Evolutionary conservation across 2,797 vertebrate species (phyloP).

Genomic region (Lerista edwardsae): DNA sequence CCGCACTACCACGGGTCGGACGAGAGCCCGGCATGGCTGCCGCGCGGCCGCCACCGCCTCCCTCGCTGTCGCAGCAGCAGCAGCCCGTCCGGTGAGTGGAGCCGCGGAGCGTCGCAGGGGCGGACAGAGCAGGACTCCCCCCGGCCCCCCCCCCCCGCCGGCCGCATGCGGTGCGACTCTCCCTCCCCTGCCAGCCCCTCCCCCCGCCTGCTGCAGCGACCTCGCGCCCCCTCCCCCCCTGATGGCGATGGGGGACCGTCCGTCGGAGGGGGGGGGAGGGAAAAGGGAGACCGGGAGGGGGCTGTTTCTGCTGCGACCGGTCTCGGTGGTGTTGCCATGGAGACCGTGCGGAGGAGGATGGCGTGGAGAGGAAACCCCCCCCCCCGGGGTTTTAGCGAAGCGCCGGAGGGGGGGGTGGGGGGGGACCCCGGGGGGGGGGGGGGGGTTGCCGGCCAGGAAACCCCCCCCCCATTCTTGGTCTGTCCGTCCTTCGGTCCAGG

Average conservation of each 20-base stretch:
- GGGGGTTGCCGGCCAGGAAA: neutral
- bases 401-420: neutral
- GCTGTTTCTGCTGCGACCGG: conserved; percentile 15
- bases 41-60: neutral
- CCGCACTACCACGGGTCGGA: conserved; percentile 8
- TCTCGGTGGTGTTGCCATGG: conserved; percentile 71
- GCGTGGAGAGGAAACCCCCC: conserved; percentile 49
- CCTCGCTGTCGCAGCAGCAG: neutral
- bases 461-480: neutral
- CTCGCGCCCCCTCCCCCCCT: too few relatives aligned
- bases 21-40: conserved; percentile 19
- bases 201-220: neutral
- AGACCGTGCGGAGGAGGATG: conserved; percentile 77
- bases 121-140: neutral
- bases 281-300: neutral
- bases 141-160: neutral
- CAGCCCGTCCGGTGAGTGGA: neutral
- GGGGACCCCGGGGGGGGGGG: neutral
- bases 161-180: neutral
- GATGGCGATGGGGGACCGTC: neutral
- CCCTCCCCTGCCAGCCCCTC: neutral
- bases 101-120: neutral
- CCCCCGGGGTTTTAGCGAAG: neutral
- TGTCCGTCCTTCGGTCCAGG: conserved; percentile 49
- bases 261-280: conserved; percentile 3